These are phyloP conservation scores for Athalia cordata DNA, from an alignment of 2,888 invertebrate species.

Conservation along the genomic window DNA sequence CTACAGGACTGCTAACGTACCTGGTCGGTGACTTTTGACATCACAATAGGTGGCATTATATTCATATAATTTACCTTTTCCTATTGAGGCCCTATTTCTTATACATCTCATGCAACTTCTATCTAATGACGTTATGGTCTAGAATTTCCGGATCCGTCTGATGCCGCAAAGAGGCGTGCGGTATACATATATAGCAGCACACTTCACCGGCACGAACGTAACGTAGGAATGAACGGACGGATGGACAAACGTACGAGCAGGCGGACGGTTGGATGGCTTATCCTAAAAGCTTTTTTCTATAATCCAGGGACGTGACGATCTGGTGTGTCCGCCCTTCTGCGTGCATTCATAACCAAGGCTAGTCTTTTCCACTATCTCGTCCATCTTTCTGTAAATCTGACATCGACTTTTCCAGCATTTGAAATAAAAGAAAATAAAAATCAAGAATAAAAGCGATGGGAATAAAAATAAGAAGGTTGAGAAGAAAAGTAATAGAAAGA, in stretches of 20 bases:
- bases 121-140: conserved; percentile 34
- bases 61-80: conserved; percentile 12
- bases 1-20: not conserved
- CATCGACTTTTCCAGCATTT: conserved; percentile 33
- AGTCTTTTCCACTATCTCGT: conserved; percentile 25
- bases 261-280: conserved; percentile 42
- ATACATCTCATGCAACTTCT: conserved; percentile 25
- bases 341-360: conserved; percentile 45
- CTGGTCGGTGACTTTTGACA: not conserved
- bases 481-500: too few relatives aligned
- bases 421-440: conserved; percentile 13
- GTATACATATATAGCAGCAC: conserved; percentile 18
- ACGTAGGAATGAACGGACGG: conserved; percentile 13
- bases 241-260: conserved; percentile 8
- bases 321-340: conserved; percentile 40
- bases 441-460: not conserved
- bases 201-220: conserved; percentile 28
- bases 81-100: conserved; percentile 23
- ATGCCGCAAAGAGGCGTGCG: conserved; percentile 28
- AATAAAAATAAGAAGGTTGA: conserved; percentile 8
- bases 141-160: conserved; percentile 39
- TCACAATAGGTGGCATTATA: not conserved
- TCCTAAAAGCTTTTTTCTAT: conserved; percentile 48
- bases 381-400: conserved; percentile 40
- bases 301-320: conserved; percentile 47